Evolutionary conservation across 1,140 invertebrate species (phyloP), one percentile per base, ranked within the genome.

Genomic region (Stenopsyche tienmushanensis): DNA sequence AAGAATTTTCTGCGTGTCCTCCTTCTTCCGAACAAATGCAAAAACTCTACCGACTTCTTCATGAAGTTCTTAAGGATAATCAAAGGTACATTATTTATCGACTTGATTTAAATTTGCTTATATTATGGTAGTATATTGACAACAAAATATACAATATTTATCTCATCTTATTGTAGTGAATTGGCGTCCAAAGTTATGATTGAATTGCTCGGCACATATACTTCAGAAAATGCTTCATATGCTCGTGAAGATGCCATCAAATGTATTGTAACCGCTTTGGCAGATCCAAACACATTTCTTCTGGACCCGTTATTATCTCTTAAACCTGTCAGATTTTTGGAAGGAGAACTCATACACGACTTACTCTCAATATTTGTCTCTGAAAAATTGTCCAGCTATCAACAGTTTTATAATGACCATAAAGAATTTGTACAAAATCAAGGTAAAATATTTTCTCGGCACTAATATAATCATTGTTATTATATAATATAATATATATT

Each of bases 131-230:
- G n/a, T 21, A 42, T 39, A 54, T 44, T 44, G 13, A 39, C 13
- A 7, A 59, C 15, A 7, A 45, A 44, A 59, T 44, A 1, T 25
- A 13, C 1, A 23, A 60, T 60, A 15, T 17, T 47, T 20, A 15
- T 62, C 42, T 59, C 1, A 49, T 58, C 59, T 69, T 64, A 66
- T 80, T 82, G 21, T 75, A 92, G 93, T 79, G 94, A 97, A 76
- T 82, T 92, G 73, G 94, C 94, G 23, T 90, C 93, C 21, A 94
- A 95, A 78, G 94, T 98, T 0, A 98, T 99, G 95, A 91, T 98
- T 65, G 95, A 98, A 78, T 81, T 99, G 2, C 77, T 98, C 26
- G 91, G 94, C 10, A 98, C 96, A 0, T 99, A 98, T 75, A 98
- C 95, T 49, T 89, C 93, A 64, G 95, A 98, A 73, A 98, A 97